Base-by-base conservation (phyloP, 2,888 invertebrate species). In the Emmelina monodactyla region DNA sequence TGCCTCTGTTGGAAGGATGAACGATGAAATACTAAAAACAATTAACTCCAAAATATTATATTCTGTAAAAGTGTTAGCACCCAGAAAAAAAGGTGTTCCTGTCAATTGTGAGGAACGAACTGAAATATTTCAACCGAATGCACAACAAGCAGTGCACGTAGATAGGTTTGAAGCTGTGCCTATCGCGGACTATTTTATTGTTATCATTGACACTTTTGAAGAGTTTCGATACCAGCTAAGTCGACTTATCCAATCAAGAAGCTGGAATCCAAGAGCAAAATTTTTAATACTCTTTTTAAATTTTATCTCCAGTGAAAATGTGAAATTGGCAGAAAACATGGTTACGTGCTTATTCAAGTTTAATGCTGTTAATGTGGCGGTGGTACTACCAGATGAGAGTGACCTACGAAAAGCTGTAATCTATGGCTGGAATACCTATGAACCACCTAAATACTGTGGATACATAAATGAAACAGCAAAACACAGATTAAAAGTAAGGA, bases 371-470 rank as follows among this genome's bases (percentile, higher is more conserved):
- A 62, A 75, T 37, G 50, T 62, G 12, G 47, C 63, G 7, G 53
- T 78, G 2, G 41, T 60, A 9, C 50, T 72, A 5, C 70, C 68
- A 9, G 47, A 63, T 42, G 45, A 42, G 2, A 50, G 46, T 2
- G 53, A 59, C 37, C 48, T 58, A n/a, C 52, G 70, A 3, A 59
- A 58, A 14, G 57, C 63, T 3, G 41, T 57, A 11, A 48, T 71
- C 16, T 73, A 69, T 34, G 49, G 62, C 14, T 76, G 75, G 75
- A 61, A 41, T 35, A 72, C 76, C 0, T 71, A 60, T 32, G 64
- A 76, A 32, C 76, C 78, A 1, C 76, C 75, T 2, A 52, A 52
- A 34, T 65, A 61, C 35, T 78, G 78, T 42, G 78, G 78, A 2
- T 58, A 66, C 43, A 50, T 44, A 11, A 64, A 67, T 25, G 76